Evolutionary conservation across 2,888 invertebrate species (phyloP).

Genomic region (Metalampra italica): DNA sequence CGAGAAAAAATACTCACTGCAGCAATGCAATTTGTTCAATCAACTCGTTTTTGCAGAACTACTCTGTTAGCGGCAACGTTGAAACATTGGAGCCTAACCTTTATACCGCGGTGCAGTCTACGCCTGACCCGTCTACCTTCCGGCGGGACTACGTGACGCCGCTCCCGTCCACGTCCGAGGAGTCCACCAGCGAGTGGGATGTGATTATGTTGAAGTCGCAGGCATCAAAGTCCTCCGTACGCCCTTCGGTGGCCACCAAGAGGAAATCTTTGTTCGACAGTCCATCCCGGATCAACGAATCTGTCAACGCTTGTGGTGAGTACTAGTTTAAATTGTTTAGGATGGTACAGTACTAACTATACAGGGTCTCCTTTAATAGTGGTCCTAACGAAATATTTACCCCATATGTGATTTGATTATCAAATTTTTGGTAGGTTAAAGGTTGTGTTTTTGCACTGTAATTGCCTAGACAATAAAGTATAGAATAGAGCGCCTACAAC

Average conservation of each 20-base stretch:
- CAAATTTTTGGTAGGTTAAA: no score
- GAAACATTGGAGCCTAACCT: constrained; percentile 21
- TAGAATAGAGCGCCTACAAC: no score
- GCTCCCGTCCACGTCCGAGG: constrained; percentile 28
- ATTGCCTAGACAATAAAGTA: no score
- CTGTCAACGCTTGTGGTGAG: constrained; percentile 29
- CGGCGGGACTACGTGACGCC: constrained; percentile 35
- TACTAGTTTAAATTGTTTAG: constrained; percentile 3
- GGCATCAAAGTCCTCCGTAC: constrained; percentile 31
- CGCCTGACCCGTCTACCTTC: constrained; percentile 27
- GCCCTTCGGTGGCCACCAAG: constrained; percentile 35
- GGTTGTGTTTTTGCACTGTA: no score
- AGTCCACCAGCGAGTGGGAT: constrained; percentile 20
- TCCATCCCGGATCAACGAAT: constrained; percentile 18
- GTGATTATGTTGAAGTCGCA: constrained; percentile 25
- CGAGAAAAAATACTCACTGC: no score
- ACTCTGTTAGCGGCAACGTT: constrained; percentile 16
- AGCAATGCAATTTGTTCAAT: background rate
- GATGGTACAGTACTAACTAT: no score
- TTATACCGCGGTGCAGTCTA: constrained; percentile 28
- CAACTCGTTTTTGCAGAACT: constrained; percentile 23
- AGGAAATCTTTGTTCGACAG: constrained; percentile 50
- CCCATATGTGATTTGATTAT: no score
- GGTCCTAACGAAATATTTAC: no score
- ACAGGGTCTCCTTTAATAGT: no score